These are phyloP conservation scores for Nasonia giraulti DNA, from an alignment of 1,140 invertebrate species.

Conservation along the genomic window DNA sequence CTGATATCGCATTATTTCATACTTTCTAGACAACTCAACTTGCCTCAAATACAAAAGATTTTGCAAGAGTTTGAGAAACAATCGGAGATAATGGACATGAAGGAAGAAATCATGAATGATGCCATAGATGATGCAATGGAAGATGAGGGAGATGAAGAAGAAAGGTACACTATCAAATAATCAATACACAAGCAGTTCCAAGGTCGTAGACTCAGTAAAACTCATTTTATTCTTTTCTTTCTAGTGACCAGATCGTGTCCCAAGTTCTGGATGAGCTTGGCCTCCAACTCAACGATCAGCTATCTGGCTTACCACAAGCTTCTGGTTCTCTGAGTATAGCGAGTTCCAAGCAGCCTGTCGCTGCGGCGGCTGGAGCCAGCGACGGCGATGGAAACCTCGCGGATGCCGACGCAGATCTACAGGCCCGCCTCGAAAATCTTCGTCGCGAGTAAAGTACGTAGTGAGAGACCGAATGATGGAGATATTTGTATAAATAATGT, in stretches of 20 bases:
- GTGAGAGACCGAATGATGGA: slow-evolving; percentile 8
- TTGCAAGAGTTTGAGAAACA: slow-evolving; percentile 99
- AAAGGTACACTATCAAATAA: slow-evolving; percentile 80
- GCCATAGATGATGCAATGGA: slow-evolving; percentile 99
- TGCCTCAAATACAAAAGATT: slow-evolving; percentile 99
- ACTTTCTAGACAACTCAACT: slow-evolving; percentile 87
- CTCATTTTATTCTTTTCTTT: slow-evolving; percentile 58
- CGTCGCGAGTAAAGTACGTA: slow-evolving; percentile 84
- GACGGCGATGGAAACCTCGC: slow-evolving; percentile 77
- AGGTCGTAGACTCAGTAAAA: neutral
- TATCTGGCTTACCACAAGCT: slow-evolving; percentile 88
- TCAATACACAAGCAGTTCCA: slow-evolving; percentile 22
- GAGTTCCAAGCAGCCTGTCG: slow-evolving; percentile 74
- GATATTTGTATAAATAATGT: slow-evolving; percentile 56
- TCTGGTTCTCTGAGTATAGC: slow-evolving; percentile 69
- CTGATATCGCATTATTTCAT: neutral
- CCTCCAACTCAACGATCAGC: slow-evolving; percentile 91
- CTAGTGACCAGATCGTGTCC: slow-evolving; percentile 89
- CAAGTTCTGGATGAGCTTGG: slow-evolving; percentile 98
- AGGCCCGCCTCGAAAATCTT: slow-evolving; percentile 95
- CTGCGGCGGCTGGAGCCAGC: slow-evolving; percentile 74
- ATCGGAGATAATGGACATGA: slow-evolving; percentile 99
- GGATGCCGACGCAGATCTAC: slow-evolving; percentile 96
- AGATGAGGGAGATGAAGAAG: slow-evolving; percentile 98
- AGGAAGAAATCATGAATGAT: slow-evolving; percentile 99